A percentile compares a stretch with the other conserved stretches of the same genome.
These are phyloP conservation scores for Nysson spinosus DNA, from an alignment of 2,888 invertebrate genomes.

Conservation along the genomic window DNA sequence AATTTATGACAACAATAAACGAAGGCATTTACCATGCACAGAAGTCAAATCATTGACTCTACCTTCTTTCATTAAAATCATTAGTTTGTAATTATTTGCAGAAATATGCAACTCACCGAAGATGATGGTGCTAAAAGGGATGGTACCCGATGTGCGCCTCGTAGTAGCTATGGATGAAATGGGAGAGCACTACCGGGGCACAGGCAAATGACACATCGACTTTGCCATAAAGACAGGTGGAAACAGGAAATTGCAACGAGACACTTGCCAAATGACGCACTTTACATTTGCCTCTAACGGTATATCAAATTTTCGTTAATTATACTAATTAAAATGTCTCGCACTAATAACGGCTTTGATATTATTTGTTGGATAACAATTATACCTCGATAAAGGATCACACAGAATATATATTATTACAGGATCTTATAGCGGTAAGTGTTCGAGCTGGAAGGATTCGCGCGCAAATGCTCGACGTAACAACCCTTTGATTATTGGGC, in stretches of 20 bases:
- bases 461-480: too few species aligned
- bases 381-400: too few species aligned
- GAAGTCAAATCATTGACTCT: too few species aligned
- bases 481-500: too few species aligned
- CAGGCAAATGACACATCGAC: slow-evolving; percentile 25
- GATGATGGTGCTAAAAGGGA: neutral
- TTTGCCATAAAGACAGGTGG: slow-evolving; percentile 45
- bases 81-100: neutral
- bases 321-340: slow-evolving; percentile 4
- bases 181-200: slow-evolving; percentile 9
- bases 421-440: too few species aligned
- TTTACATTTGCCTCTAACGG: slow-evolving; percentile 21
- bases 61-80: neutral
- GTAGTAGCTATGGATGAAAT: slow-evolving; percentile 26
- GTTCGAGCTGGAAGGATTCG: too few species aligned
- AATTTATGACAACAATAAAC: too few species aligned
- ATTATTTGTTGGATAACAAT: neutral
- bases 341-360: neutral
- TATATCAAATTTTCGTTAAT: slow-evolving; percentile 16
- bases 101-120: neutral
- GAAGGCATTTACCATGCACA: too few species aligned
- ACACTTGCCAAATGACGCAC: slow-evolving; percentile 47
- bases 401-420: too few species aligned
- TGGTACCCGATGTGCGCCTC: slow-evolving; percentile 15
- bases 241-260: slow-evolving; percentile 39